Percentiles rank a stretch among this genome's conserved stretches.
These are phyloP conservation scores for Ips typographus DNA, from an alignment of 1,140 invertebrate species.

Conservation along the genomic window DNA sequence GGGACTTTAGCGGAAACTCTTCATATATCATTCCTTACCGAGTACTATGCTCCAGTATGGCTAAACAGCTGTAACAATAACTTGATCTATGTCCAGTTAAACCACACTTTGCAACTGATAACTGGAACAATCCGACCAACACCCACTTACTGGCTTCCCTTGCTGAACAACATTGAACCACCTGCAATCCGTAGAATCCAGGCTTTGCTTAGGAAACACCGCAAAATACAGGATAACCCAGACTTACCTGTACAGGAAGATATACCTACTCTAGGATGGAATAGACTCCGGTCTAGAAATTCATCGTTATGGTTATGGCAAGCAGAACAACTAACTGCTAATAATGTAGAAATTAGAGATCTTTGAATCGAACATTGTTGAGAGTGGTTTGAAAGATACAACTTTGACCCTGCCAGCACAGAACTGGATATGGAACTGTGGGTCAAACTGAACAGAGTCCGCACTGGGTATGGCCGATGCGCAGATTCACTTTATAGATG, in stretches of 20 bases:
- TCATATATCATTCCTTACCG: neutral
- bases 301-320: neutral
- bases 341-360: neutral
- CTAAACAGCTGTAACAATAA: neutral
- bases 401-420: constrained; percentile 3
- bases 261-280: neutral
- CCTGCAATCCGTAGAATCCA: constrained; percentile 6
- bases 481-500: neutral
- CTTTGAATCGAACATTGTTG: neutral
- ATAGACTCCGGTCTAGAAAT: constrained; percentile 3
- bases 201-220: neutral
- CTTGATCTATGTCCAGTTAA: constrained; percentile 3
- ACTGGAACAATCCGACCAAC: neutral
- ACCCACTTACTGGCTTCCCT: constrained; percentile 9
- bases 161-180: neutral
- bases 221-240: constrained; percentile 10
- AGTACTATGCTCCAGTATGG: neutral
- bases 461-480: neutral
- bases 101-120: neutral
- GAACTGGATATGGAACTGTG: constrained; percentile 1
- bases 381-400: constrained; percentile 1
- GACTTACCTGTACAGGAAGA: neutral
- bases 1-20: too few relatives aligned
- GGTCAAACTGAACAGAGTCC: constrained; percentile 7
- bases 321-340: neutral